Evolutionary conservation across 2,888 invertebrate genomes (phyloP).

Genomic region (Phasia obesa): DNA sequence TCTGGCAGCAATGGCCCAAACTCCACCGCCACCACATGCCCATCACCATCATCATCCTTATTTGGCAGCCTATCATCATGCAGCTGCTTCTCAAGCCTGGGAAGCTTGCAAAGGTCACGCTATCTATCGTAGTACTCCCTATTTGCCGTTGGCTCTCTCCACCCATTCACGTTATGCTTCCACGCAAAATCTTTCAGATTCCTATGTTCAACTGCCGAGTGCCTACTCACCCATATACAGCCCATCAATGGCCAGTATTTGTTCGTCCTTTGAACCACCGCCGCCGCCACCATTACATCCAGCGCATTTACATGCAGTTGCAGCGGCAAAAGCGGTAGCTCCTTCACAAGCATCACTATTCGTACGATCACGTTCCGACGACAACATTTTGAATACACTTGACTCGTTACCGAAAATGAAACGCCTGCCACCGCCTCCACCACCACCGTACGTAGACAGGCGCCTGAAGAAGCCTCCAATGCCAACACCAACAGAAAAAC

Average conservation of each 20-base stretch:
- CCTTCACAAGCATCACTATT: constrained; percentile 83
- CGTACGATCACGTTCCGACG: constrained; percentile 90
- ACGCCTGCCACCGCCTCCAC: constrained; percentile 85
- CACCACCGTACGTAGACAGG: constrained; percentile 83
- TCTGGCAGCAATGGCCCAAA: constrained; percentile 87
- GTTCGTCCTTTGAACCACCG: constrained; percentile 87
- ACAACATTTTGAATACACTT: constrained; percentile 89
- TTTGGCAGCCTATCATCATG: constrained; percentile 78
- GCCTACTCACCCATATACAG: constrained; percentile 86
- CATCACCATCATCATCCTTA: constrained; percentile 81
- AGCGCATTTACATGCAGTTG: constrained; percentile 80
- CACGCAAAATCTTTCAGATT: constrained; percentile 90
- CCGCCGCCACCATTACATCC: constrained; percentile 86
- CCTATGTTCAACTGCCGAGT: constrained; percentile 87
- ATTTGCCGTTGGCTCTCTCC: constrained; percentile 87
- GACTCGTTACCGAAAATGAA: constrained; percentile 84
- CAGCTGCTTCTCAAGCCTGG: constrained; percentile 80
- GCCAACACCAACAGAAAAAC: constrained; percentile 83
- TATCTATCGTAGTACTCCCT: constrained; percentile 92
- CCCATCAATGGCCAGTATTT: constrained; percentile 86
- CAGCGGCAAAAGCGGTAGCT: constrained; percentile 73
- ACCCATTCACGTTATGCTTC: constrained; percentile 89
- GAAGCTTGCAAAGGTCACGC: constrained; percentile 86
- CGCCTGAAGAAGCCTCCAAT: constrained; percentile 82
- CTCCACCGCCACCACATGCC: constrained; percentile 83